These are phyloP conservation scores for Odobenus rosmarus DNA, from an alignment of 2,113 vertebrate species.

Conservation along the genomic window DNA sequence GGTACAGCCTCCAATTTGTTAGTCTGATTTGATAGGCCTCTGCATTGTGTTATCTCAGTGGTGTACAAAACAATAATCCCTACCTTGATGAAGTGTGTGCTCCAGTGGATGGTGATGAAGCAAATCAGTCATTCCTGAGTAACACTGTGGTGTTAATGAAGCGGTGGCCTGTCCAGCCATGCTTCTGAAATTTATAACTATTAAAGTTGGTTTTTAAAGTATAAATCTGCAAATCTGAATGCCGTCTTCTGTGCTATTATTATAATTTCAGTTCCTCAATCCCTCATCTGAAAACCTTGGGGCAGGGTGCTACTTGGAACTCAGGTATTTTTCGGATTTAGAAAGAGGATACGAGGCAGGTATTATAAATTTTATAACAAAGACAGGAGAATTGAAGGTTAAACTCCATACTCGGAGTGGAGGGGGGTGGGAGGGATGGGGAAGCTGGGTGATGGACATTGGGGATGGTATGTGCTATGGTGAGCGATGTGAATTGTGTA, in stretches of 20 bases:
- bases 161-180: fast-evolving
- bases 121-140: neutral
- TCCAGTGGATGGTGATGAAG: neutral
- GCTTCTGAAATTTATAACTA: neutral
- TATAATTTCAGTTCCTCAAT: neutral
- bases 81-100: neutral
- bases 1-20: neutral
- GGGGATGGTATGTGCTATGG: too few species aligned
- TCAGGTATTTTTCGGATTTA: neutral
- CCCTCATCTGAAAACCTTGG: neutral
- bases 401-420: neutral
- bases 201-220: neutral
- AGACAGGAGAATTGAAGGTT: neutral
- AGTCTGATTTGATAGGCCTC: neutral
- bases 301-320: neutral
- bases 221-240: neutral
- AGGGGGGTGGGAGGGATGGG: too few species aligned
- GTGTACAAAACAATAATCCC: neutral
- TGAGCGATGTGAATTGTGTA: too few species aligned
- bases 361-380: neutral
- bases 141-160: neutral
- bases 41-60: neutral
- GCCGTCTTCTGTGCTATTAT: neutral
- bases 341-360: neutral
- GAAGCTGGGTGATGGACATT: too few species aligned